Percentiles rank a stretch among this genome's conserved stretches.
Evolutionary conservation across 2,888 invertebrate genomes (phyloP).

Genomic region (Eupithecia abbreviata): DNA sequence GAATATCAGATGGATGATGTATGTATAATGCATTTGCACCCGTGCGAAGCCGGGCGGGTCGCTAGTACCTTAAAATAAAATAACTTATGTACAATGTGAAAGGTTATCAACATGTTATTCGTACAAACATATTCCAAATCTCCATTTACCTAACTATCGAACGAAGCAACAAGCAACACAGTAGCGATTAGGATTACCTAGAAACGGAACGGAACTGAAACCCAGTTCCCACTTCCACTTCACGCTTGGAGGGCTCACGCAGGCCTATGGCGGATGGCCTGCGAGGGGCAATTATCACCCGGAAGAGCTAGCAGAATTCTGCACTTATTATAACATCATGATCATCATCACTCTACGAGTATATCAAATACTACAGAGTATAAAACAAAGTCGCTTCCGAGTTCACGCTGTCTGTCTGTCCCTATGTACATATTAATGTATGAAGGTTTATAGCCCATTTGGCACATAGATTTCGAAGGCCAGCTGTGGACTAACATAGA

Average conservation of each 20-base stretch:
- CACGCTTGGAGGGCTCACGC: conserved; percentile 50
- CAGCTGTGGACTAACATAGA: too few relatives aligned
- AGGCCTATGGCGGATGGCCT: conserved; percentile 30
- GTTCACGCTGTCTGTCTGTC: too few relatives aligned
- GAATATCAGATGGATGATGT: background rate
- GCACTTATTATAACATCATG: background rate
- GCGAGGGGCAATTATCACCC: conserved; percentile 54
- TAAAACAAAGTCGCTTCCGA: too few relatives aligned
- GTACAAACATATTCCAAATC: background rate
- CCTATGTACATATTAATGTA: too few relatives aligned
- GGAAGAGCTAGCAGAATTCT: conserved; percentile 22
- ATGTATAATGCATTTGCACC: too few relatives aligned
- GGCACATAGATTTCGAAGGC: too few relatives aligned
- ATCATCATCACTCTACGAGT: too few relatives aligned
- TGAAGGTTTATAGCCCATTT: too few relatives aligned
- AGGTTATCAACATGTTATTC: background rate
- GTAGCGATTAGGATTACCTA: conserved; percentile 36
- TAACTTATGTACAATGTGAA: background rate
- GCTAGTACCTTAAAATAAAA: background rate
- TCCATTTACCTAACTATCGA: background rate
- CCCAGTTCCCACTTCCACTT: conserved; percentile 52
- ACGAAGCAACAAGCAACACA: conserved; percentile 11
- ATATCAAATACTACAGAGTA: too few relatives aligned
- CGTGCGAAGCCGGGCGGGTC: too few relatives aligned
- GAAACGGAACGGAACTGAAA: conserved; percentile 57